Conservation (phyloP, 92 coral and sea anemone species). For the Hydrozoanthus gracilis region DNA sequence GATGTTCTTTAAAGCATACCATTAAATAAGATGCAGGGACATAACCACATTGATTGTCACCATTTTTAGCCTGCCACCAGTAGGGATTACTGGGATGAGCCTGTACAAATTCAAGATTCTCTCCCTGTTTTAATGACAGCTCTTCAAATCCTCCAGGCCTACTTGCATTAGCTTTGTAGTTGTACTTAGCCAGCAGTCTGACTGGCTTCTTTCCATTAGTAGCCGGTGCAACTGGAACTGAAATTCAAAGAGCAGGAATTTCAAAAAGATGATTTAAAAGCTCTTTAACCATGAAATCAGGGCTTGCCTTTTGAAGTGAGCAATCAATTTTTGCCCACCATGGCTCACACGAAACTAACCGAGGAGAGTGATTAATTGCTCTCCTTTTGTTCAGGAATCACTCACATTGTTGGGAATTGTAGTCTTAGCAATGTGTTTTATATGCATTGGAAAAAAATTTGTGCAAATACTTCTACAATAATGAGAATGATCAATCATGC, state of each 20-base stretch:
- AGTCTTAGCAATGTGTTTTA: too few species aligned
- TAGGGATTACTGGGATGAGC: constrained; percentile 82
- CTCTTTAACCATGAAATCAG: too few species aligned
- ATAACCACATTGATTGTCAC: constrained; percentile 74
- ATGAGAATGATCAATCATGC: too few species aligned
- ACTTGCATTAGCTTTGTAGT: constrained; percentile 73
- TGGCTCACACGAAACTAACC: too few species aligned
- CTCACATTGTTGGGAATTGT: too few species aligned
- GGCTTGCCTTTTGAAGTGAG: too few species aligned
- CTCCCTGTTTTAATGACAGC: constrained; percentile 80
- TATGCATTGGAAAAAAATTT: too few species aligned
- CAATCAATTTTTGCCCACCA: too few species aligned
- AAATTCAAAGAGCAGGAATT: background rate
- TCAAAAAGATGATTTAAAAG: too few species aligned
- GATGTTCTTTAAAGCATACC: constrained; percentile 58
- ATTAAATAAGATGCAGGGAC: constrained; percentile 89
- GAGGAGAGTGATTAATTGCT: too few species aligned
- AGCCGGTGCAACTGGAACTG: constrained; percentile 59
- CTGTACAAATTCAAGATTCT: constrained; percentile 73
- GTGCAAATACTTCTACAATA: too few species aligned
- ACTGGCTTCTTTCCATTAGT: constrained; percentile 62
- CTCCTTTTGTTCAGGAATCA: too few species aligned
- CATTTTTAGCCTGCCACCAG: constrained; percentile 90
- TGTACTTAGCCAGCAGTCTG: constrained; percentile 87
- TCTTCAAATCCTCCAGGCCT: constrained; percentile 97